Conservation (phyloP, 2,888 invertebrate genomes). For the Fissipunctia ypsillon region DNA sequence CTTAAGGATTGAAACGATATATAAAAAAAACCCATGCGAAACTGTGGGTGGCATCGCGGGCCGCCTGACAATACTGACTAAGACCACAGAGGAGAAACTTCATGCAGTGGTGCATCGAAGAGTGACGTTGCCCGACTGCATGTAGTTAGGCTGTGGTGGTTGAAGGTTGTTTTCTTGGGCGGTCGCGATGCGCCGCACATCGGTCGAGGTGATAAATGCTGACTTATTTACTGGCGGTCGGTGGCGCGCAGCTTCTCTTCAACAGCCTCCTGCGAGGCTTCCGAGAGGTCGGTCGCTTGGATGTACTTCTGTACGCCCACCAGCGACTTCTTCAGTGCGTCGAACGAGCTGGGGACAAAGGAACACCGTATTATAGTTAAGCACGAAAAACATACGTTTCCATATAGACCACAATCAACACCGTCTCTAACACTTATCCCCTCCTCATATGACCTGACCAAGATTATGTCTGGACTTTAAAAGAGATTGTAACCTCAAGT, state of each 20-base stretch:
- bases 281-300: conserved; percentile 98
- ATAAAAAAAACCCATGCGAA: conserved; percentile 78
- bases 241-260: conserved; percentile 98
- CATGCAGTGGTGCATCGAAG: conserved; percentile 37
- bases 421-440: no score
- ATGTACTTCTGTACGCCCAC: conserved; percentile 99
- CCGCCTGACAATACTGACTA: conserved; percentile 70
- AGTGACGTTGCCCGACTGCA: conserved; percentile 33
- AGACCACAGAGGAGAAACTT: conserved; percentile 38
- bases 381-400: no score
- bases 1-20: conserved; percentile 80
- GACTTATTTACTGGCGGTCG: conserved; percentile 96
- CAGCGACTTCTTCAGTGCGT: conserved; percentile 98
- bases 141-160: conserved; percentile 46
- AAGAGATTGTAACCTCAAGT: no score
- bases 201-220: conserved; percentile 79
- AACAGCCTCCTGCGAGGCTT: conserved; percentile 97
- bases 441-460: no score
- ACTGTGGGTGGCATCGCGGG: conserved; percentile 62
- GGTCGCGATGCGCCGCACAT: conserved; percentile 63
- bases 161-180: conserved; percentile 45
- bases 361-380: not conserved
- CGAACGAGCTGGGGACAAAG: conserved; percentile 95
- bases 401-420: no score
- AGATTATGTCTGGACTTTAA: no score